Evolutionary conservation across 1,140 invertebrate species (phyloP), one percentile per base, ranked within the genome.

Genomic region (Laodelphax striatellus): DNA sequence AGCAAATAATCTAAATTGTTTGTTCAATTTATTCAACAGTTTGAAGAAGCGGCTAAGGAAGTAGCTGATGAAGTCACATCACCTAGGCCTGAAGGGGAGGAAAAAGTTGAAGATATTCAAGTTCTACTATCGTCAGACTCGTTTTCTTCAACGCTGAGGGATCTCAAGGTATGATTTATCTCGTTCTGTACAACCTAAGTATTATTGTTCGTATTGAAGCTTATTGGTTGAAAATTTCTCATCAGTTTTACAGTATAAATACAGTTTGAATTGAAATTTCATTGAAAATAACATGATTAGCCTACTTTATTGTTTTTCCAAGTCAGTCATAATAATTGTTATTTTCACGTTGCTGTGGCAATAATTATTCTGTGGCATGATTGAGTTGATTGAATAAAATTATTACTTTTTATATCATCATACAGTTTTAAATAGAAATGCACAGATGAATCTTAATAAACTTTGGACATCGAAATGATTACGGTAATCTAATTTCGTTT

Each of bases 1-100:
- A 4, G 2, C 24, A 28, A 28, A 28, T 28, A 2, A 4, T 28
- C 24, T 28, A 4, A 28, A 28, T 28, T 28, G 24, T 6, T 28
- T 28, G 6, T 6, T 28, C 6, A 4, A 28, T 28, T 28, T 28
- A 4, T 28, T 6, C 24, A 67, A 19, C 66, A 85, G 73, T 90
- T 99, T 73, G 97, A 99, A 77, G 94, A 97, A 75, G 96, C 96
- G 58, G 94, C 94, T 0, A 95, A 86, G 74, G 94, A 98, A 75
- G 90, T 99, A 50, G 96, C 90, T 1, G 95, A 98, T 85, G 97
- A 99, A 77, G 76, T 99, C 2, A 98, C 95, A 24, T 79, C 85
- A 17, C 94, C 95, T 0, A 78, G 95, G 62, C 91, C 92, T 5
- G 84, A 88, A 68, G 90, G 86, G 5, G 91, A 97, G 69, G 91